Evolutionary conservation across 2,113 vertebrate genomes (phyloP).

Genomic region (Mirounga angustirostris): DNA sequence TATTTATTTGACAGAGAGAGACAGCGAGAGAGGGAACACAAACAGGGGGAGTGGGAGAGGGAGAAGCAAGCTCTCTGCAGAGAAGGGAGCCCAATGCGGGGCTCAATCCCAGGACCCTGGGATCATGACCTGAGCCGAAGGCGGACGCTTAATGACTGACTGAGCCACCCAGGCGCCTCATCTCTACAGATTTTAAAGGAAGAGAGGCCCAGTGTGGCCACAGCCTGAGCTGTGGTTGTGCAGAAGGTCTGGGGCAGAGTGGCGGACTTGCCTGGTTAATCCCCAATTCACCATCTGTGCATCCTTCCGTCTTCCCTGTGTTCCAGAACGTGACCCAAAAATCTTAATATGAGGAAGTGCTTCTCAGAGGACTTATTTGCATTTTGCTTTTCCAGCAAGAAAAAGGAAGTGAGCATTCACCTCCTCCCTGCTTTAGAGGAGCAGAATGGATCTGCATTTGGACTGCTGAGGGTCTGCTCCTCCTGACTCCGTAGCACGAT

Average conservation of each 20-base stretch:
- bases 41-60: too few relatives aligned
- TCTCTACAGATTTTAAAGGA: not conserved
- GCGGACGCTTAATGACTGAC: too few relatives aligned
- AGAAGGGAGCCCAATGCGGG: too few relatives aligned
- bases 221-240: not conserved
- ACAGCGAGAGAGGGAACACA: too few relatives aligned
- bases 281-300: not conserved
- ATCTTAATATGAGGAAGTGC: not conserved
- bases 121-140: too few relatives aligned
- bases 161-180: not conserved
- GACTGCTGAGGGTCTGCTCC: rapidly evolving
- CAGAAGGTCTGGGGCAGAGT: not conserved
- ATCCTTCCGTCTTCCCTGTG: not conserved
- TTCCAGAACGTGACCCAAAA: not conserved
- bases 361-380: not conserved
- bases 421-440: not conserved
- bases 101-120: too few relatives aligned
- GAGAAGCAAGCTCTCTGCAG: too few relatives aligned
- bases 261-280: rapidly evolving
- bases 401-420: not conserved
- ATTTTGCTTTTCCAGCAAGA: constrained; percentile 13
- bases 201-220: not conserved
- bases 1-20: too few relatives aligned
- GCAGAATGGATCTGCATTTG: rapidly evolving
- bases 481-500: rapidly evolving